Conservation (phyloP, 2,797 vertebrate genomes). For the Xenops minutus region DNA sequence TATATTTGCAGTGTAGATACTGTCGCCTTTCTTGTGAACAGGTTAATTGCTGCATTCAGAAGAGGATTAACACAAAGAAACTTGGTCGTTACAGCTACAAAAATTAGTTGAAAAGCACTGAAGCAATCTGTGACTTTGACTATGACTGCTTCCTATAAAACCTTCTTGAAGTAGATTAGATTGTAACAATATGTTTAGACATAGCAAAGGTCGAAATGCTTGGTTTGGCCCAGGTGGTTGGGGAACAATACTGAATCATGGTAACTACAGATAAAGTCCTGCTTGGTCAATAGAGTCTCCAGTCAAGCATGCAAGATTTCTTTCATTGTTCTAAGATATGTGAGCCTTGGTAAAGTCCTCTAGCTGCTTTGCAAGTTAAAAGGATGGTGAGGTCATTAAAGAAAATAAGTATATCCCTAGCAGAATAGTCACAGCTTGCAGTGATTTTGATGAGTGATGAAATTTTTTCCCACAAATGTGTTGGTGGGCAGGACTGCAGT, state of each 20-base stretch:
- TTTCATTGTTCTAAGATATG: slow-evolving; percentile 34
- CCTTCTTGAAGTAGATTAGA: neutral
- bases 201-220: slow-evolving; percentile 35
- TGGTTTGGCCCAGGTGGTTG: slow-evolving; percentile 53
- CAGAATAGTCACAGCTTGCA: neutral
- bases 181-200: neutral
- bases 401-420: neutral
- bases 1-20: neutral
- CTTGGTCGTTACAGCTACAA: neutral
- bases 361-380: neutral
- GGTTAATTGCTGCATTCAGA: neutral
- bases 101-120: neutral
- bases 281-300: neutral
- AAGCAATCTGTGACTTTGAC: neutral
- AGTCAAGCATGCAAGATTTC: slow-evolving; percentile 27
- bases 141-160: neutral
- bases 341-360: neutral
- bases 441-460: neutral
- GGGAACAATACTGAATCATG: slow-evolving; percentile 35
- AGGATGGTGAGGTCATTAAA: neutral
- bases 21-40: neutral
- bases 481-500: neutral
- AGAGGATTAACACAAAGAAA: neutral
- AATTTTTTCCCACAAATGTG: neutral
- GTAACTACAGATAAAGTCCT: neutral